These are phyloP conservation scores for Chloebia gouldiae DNA, from an alignment of 2,113 vertebrate genomes.

Conservation along the genomic window DNA sequence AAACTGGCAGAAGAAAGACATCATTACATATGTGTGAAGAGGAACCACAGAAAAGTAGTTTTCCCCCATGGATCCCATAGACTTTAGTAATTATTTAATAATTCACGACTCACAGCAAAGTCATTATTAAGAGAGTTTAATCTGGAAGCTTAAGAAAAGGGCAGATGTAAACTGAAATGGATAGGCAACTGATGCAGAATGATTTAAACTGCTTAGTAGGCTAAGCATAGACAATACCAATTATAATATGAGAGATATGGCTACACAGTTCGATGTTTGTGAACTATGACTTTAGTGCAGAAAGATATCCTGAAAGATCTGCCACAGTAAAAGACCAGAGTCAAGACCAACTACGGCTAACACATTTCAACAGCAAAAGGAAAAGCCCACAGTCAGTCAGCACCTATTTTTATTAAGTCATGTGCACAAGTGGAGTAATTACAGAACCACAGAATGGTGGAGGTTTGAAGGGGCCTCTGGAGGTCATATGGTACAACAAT, in stretches of 20 bases:
- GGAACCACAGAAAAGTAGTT: background rate
- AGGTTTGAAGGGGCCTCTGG: background rate
- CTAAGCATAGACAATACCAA: background rate
- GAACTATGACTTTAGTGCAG: background rate
- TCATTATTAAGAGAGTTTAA: background rate
- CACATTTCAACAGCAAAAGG: background rate
- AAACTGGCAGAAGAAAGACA: background rate
- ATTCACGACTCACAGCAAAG: background rate
- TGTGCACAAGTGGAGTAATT: background rate
- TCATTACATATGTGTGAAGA: background rate
- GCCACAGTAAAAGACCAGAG: background rate
- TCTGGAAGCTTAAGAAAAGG: background rate
- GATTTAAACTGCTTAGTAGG: background rate
- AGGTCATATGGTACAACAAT: background rate
- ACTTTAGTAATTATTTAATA: background rate
- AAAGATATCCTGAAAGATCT: background rate
- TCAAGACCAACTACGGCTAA: background rate
- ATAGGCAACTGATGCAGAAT: background rate
- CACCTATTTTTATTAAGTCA: background rate
- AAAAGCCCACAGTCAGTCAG: background rate
- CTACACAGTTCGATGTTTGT: background rate
- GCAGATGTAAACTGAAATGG: background rate
- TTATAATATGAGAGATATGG: background rate
- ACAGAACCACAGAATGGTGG: background rate
- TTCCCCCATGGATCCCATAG: background rate